Conservation (phyloP, 1,140 invertebrate genomes). For the Magallana ariakensis region DNA sequence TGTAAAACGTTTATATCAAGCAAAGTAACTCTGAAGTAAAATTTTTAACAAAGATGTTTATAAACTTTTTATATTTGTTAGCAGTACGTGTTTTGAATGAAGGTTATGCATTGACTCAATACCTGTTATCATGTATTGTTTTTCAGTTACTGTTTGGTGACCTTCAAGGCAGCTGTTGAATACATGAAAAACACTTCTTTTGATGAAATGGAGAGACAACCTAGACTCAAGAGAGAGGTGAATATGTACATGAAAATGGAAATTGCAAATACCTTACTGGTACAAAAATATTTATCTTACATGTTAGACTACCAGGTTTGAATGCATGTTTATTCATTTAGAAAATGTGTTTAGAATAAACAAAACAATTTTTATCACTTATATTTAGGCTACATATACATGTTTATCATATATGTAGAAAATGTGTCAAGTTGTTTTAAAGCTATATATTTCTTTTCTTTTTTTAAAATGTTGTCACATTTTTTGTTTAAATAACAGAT, state of each 20-base stretch:
- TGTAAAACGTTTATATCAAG: no score
- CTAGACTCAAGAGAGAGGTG: conserved; percentile 58
- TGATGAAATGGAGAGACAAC: conserved; percentile 58
- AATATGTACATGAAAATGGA: background rate
- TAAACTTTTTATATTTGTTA: no score
- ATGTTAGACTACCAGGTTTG: no score
- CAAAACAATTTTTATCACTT: no score
- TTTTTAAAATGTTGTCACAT: background rate
- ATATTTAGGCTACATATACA: no score
- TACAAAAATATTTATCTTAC: no score
- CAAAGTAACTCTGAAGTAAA: no score
- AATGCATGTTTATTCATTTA: background rate
- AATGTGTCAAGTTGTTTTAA: no score
- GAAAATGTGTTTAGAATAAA: background rate
- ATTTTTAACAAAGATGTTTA: no score
- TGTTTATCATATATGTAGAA: no score
- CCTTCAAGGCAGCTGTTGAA: conserved; percentile 74
- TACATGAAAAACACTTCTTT: conserved; percentile 72
- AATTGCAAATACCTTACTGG: background rate
- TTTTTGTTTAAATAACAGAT: conserved; percentile 43
- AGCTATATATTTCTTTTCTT: background rate
- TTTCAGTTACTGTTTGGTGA: conserved; percentile 76
- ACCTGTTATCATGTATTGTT: background rate
- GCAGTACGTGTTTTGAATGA: no score
- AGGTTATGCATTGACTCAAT: no score